Percentiles rank a stretch among this genome's conserved stretches.
These are phyloP conservation scores for Sisor rabdophorus DNA, from an alignment of 2,113 vertebrate genomes.

Conservation along the genomic window DNA sequence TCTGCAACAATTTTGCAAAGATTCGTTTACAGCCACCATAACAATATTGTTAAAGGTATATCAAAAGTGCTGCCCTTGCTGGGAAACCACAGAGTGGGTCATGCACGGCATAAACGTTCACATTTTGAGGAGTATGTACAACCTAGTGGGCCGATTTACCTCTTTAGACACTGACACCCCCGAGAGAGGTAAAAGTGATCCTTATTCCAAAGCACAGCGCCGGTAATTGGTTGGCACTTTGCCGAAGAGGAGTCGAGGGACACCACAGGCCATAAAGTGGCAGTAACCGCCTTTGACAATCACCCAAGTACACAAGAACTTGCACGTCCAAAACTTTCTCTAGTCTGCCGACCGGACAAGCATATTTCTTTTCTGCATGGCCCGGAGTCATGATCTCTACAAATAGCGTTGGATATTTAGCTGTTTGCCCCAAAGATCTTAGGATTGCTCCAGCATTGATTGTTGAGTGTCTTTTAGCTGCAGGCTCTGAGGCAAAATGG, in stretches of 20 bases:
- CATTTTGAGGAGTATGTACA: constrained; percentile 43
- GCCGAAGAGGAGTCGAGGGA: constrained; percentile 22
- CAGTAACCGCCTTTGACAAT: constrained; percentile 22
- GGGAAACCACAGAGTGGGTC: constrained; percentile 21
- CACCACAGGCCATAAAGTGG: constrained; percentile 38
- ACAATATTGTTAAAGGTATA: not conserved
- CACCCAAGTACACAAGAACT: constrained; percentile 16
- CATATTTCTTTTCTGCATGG: constrained; percentile 4
- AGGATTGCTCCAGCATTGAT: constrained; percentile 48
- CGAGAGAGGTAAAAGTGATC: constrained; percentile 51
- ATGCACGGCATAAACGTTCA: constrained; percentile 35
- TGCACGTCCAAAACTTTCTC: not conserved
- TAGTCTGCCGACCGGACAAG: not conserved
- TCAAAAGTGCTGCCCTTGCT: not conserved
- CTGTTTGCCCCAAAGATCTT: constrained; percentile 37
- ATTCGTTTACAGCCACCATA: not conserved
- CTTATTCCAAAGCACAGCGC: constrained; percentile 35
- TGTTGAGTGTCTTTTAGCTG: constrained; percentile 37
- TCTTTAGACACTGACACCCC: constrained; percentile 41
- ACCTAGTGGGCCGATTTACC: constrained; percentile 39
- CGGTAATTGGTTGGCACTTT: constrained; percentile 50
- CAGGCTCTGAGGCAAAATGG: constrained; percentile 51
- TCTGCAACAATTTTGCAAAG: not conserved
- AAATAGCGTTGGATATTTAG: constrained; percentile 47
- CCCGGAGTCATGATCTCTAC: constrained; percentile 36